Conservation (phyloP, 2,888 invertebrate species). For the Marasmarcha lunaedactyla region DNA sequence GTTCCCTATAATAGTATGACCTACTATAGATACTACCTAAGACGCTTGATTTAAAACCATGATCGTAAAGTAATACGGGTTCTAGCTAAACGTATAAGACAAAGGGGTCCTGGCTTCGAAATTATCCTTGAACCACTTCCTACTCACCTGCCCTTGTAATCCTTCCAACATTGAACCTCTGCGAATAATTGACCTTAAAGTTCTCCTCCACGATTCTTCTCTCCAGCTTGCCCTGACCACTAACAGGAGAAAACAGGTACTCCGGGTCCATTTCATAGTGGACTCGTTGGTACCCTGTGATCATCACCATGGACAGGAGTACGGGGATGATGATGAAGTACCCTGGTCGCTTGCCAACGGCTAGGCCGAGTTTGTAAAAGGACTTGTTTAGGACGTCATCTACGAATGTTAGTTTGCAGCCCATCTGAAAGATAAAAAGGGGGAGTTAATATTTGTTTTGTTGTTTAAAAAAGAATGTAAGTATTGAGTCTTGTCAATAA, state of each 20-base stretch:
- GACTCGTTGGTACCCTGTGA: conserved; percentile 89
- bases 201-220: conserved; percentile 83
- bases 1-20: too few relatives aligned
- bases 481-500: too few relatives aligned
- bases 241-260: conserved; percentile 90
- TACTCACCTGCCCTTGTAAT: conserved; percentile 87
- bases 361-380: conserved; percentile 83
- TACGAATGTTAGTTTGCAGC: conserved; percentile 78
- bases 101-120: too few relatives aligned
- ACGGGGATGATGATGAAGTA: conserved; percentile 92
- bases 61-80: too few relatives aligned
- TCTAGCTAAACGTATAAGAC: too few relatives aligned
- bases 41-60: too few relatives aligned
- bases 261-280: conserved; percentile 94
- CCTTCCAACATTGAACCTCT: conserved; percentile 86
- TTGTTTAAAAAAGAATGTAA: too few relatives aligned
- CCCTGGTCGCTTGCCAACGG: conserved; percentile 85
- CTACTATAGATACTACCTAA: too few relatives aligned
- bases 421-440: conserved; percentile 80
- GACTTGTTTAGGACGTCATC: conserved; percentile 83
- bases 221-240: conserved; percentile 87
- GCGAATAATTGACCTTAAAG: conserved; percentile 91
- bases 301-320: conserved; percentile 81
- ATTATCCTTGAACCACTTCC: too few relatives aligned
- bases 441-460: too few relatives aligned